Conservation (phyloP, 1,140 invertebrate species). For the Lycorma delicatula region DNA sequence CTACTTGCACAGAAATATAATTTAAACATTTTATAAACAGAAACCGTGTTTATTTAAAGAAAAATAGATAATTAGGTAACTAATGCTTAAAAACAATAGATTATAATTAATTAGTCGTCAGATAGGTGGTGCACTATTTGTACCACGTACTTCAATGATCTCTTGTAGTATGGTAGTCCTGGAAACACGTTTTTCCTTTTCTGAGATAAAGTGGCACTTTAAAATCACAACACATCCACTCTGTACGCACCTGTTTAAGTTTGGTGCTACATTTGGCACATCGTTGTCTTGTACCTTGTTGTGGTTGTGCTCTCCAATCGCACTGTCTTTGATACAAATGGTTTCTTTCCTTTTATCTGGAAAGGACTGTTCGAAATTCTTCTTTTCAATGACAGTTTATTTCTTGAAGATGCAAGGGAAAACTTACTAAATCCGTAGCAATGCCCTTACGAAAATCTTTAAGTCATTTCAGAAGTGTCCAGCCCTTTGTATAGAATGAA, state of each 20-base stretch:
- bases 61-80: too few species aligned
- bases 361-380: too few species aligned
- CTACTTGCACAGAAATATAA: too few species aligned
- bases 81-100: too few species aligned
- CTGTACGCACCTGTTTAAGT: slow-evolving; percentile 12
- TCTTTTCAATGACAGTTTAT: slow-evolving; percentile 3
- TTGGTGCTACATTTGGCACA: slow-evolving; percentile 25
- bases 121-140: too few species aligned
- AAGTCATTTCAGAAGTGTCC: background rate
- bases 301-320: slow-evolving; percentile 16
- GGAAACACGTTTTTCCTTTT: slow-evolving; percentile 13
- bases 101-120: too few species aligned
- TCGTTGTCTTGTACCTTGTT: slow-evolving; percentile 13
- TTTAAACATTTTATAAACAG: too few species aligned
- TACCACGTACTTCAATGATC: too few species aligned
- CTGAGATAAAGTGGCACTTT: slow-evolving; percentile 16
- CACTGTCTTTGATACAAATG: slow-evolving; percentile 11
- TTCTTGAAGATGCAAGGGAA: background rate
- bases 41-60: too few species aligned
- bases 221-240: slow-evolving; percentile 9
- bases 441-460: slow-evolving; percentile 8
- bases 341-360: too few species aligned
- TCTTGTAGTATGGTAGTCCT: too few species aligned
- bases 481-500: slow-evolving; percentile 28
- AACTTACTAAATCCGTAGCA: slow-evolving; percentile 7